Evolutionary conservation across 2,797 vertebrate genomes (phyloP).

Genomic region (Alca torda): DNA sequence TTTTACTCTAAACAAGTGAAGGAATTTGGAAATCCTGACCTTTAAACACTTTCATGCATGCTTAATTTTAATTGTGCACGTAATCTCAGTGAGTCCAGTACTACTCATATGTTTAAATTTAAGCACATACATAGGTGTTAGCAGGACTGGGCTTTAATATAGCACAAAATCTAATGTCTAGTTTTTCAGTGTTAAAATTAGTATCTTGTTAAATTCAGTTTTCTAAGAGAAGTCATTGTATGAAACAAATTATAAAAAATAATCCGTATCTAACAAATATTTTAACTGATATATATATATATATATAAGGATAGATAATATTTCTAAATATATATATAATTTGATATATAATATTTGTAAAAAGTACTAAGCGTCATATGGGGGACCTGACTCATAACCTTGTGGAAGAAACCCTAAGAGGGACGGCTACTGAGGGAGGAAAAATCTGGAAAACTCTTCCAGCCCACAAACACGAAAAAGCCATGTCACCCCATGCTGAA

Average conservation of each 20-base stretch:
- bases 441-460: background rate
- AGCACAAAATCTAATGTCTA: background rate
- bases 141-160: background rate
- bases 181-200: background rate
- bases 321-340: background rate
- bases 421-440: background rate
- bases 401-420: background rate
- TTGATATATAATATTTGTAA: background rate
- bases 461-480: rapidly evolving
- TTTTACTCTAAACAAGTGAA: background rate
- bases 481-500: background rate
- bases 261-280: background rate
- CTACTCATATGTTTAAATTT: background rate
- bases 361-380: background rate
- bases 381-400: background rate
- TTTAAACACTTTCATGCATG: background rate
- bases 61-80: background rate
- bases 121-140: background rate
- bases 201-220: background rate
- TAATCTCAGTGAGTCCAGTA: background rate
- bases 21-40: background rate
- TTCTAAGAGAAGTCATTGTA: background rate
- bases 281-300: background rate
- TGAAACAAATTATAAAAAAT: background rate
- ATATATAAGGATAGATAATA: background rate